phyloP scores from a whole-genome alignment of 1,140 invertebrate genomes.

The Apis cerana region DNA sequence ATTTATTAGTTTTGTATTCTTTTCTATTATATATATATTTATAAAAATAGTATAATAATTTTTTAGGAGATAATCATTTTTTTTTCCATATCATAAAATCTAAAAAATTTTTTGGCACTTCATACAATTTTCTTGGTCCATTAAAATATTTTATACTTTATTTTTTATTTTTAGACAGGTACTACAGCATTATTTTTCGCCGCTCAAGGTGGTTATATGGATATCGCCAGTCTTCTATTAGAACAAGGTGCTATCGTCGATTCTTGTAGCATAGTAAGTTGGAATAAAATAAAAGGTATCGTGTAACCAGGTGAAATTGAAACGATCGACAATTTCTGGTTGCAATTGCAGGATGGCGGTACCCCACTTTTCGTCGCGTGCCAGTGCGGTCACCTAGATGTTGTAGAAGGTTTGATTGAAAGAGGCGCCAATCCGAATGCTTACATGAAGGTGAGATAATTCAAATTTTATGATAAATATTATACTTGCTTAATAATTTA shows the following conservation, averaged over 20 bases:
- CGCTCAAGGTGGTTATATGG: conserved; percentile 93
- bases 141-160: neutral
- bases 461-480: neutral
- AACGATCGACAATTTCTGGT: conserved; percentile 31
- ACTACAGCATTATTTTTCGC: conserved; percentile 96
- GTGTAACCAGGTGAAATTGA: conserved; percentile 10
- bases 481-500: neutral
- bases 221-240: conserved; percentile 89
- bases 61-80: no score
- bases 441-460: conserved; percentile 89
- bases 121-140: neutral
- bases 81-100: neutral
- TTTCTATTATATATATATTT: neutral
- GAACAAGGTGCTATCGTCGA: conserved; percentile 90
- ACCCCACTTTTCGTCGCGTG: conserved; percentile 95
- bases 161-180: conserved; percentile 87
- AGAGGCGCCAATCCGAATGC: conserved; percentile 91
- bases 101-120: neutral
- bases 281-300: neutral
- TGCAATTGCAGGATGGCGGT: conserved; percentile 89
- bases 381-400: conserved; percentile 94
- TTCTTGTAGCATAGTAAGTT: conserved; percentile 89
- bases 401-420: conserved; percentile 90
- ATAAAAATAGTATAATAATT: neutral
- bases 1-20: neutral